Percentiles rank a stretch among this genome's conserved stretches.
These are phyloP conservation scores for Phoebastria nigripes DNA, from an alignment of 2,797 vertebrate genomes.

Conservation along the genomic window DNA sequence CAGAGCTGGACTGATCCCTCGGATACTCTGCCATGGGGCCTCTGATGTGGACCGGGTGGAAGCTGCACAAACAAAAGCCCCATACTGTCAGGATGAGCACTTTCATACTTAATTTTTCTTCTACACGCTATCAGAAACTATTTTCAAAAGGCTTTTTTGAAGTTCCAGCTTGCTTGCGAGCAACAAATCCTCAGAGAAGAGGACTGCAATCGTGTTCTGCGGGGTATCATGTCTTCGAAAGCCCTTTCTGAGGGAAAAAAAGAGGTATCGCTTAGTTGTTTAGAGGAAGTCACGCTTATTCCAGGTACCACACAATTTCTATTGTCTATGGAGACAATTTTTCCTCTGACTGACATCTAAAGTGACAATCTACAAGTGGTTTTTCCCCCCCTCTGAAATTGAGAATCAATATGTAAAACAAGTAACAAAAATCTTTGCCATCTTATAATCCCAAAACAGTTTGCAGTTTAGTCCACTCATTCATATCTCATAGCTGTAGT, in stretches of 20 bases:
- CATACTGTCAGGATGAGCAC: background rate
- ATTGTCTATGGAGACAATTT: background rate
- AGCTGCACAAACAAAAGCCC: background rate
- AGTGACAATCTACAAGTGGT: background rate
- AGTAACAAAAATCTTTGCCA: background rate
- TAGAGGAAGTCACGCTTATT: background rate
- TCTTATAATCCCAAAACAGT: background rate
- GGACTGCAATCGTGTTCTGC: background rate
- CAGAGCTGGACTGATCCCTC: background rate
- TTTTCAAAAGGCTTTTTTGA: background rate
- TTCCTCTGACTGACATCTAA: background rate
- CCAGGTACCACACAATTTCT: background rate
- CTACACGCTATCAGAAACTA: background rate
- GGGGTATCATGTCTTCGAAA: background rate
- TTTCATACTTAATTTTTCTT: background rate
- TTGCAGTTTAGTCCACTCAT: background rate
- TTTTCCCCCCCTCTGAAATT: background rate
- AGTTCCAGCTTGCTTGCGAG: background rate
- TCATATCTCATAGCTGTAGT: background rate
- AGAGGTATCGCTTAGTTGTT: background rate
- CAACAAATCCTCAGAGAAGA: background rate
- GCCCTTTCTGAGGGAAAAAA: background rate
- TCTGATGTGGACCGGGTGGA: fast-evolving
- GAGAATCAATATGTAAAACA: background rate
- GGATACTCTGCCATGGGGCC: background rate